These are phyloP conservation scores for Remorina albescens DNA, from an alignment of 2,797 vertebrate genomes.

Conservation along the genomic window DNA sequence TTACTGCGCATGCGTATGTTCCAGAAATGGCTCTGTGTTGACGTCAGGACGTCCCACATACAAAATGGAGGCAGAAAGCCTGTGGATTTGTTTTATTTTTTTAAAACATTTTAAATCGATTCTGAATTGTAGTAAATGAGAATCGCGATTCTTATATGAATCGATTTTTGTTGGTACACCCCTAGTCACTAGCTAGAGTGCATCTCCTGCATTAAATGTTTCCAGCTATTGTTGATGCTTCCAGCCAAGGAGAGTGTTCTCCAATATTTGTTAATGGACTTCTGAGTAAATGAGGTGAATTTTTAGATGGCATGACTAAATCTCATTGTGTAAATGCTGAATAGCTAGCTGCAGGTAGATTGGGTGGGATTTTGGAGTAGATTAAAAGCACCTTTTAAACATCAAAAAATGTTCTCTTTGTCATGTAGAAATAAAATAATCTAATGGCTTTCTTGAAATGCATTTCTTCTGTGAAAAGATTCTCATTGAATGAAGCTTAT, in stretches of 20 bases:
- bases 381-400: conserved; percentile 7
- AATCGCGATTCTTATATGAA: too few species aligned
- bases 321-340: conserved; percentile 25
- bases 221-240: background rate
- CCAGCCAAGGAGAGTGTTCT: background rate
- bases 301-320: conserved; percentile 12
- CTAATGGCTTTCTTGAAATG: background rate
- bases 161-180: too few species aligned
- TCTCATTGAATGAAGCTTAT: background rate
- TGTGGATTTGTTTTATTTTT: too few species aligned
- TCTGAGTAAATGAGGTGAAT: conserved; percentile 16
- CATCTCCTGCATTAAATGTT: conserved; percentile 11
- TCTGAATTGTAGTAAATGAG: too few species aligned
- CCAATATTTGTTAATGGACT: conserved; percentile 22
- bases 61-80: too few species aligned
- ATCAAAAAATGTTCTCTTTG: conserved; percentile 16
- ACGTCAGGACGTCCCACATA: too few species aligned
- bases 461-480: background rate
- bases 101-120: too few species aligned
- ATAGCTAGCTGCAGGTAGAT: conserved; percentile 10
- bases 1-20: too few species aligned
- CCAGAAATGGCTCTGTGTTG: too few species aligned
- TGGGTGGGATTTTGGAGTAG: conserved; percentile 17
- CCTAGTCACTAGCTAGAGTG: too few species aligned
- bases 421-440: conserved; percentile 16